Evolutionary conservation across 2,797 vertebrate genomes (phyloP), one percentile per base, ranked within the genome.

Genomic region (Dromococcyx pavoninus): DNA sequence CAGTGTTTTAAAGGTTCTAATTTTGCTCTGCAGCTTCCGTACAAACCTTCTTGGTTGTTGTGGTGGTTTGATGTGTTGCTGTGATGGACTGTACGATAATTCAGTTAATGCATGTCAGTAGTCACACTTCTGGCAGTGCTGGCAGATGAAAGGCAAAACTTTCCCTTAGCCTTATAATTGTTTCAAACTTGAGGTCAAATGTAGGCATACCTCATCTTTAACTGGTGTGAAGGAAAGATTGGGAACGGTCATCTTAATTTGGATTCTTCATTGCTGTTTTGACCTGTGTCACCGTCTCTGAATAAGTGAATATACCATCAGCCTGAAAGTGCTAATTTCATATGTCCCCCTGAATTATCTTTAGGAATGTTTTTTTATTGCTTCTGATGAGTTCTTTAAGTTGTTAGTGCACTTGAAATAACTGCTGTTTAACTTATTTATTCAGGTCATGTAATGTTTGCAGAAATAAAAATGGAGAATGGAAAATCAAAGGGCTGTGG

Each of bases 381-480:
- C 22, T 83, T 89, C 30, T 92, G 27, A 71, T 62, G 57, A 86
- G 33, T 89, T 93, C 46, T 92, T 70, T 86, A 78, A 85, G 46
- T 89, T 74, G 17, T 51, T 78, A 83, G 58, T 71, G 53, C 43
- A 51, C 30, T 94, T 88, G 69, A 91, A 97, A 71, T 97, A 96
- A 97, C 95, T 69, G n/a, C 92, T 94, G 58, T 97, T 95, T 95
- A 95, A 94, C 96, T 97, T 97, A 94, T 74, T 97, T 97, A 97
- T 96, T 95, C 96, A 99, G 99, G 99, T 97, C 99, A 99, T 96
- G 99, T 99, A 90, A 99, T 99, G 99, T 99, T 99, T 96, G 99
- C 99, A 80, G 99, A 99, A 97, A 99, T 99, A 97, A 99, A 99
- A 98, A 99, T 99, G 99, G 99, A 99, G 97, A 99, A 99, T 46